Conservation (phyloP, 2,797 vertebrate species). For the Enteromius afrohamiltoni region DNA sequence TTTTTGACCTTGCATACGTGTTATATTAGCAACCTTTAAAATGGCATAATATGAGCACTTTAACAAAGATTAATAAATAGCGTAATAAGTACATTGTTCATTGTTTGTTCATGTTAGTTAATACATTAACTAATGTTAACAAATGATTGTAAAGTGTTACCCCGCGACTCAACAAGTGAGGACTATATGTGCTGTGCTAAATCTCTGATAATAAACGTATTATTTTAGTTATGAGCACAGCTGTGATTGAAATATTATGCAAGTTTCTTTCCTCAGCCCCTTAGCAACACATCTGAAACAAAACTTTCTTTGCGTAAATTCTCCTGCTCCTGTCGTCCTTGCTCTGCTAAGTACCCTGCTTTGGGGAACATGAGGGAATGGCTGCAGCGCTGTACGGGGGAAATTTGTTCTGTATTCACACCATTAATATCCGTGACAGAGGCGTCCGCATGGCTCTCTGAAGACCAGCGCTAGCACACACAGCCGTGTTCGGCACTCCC, state of each 20-base stretch:
- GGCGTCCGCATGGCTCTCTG: constrained; percentile 78
- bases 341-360: constrained; percentile 49
- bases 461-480: constrained; percentile 80
- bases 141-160: too few relatives aligned
- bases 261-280: neutral
- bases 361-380: constrained; percentile 44
- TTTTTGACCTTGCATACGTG: too few relatives aligned
- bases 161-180: neutral
- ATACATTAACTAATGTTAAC: too few relatives aligned
- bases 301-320: constrained; percentile 30
- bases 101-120: too few relatives aligned
- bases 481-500: constrained; percentile 74
- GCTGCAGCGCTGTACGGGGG: constrained; percentile 64
- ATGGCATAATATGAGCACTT: too few relatives aligned
- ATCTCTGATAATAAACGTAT: neutral
- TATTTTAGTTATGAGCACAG: constrained; percentile 3
- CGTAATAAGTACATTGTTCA: too few relatives aligned
- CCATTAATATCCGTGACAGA: constrained; percentile 88
- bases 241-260: neutral
- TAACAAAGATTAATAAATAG: too few relatives aligned
- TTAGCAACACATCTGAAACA: constrained; percentile 36
- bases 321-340: constrained; percentile 25
- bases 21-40: too few relatives aligned
- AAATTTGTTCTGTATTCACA: constrained; percentile 76
- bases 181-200: neutral